Evolutionary conservation across 2,888 invertebrate genomes (phyloP).

Genomic region (Macrosiphum euphorbiae): DNA sequence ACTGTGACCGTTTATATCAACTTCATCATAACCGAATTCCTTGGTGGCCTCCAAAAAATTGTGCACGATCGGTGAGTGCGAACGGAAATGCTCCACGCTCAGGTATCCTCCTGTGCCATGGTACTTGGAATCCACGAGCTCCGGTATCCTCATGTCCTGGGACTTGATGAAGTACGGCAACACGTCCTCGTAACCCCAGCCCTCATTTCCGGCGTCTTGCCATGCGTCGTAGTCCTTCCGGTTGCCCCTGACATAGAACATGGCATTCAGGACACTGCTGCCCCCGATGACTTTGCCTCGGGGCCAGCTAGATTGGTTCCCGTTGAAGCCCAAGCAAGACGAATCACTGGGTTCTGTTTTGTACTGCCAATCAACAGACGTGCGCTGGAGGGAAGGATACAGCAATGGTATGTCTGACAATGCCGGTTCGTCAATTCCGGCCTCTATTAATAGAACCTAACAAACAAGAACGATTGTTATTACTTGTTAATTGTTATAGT

Average conservation of each 20-base stretch:
- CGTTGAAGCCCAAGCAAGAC: slow-evolving; percentile 73
- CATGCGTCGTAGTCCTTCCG: slow-evolving; percentile 88
- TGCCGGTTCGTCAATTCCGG: slow-evolving; percentile 82
- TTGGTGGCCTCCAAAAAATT: slow-evolving; percentile 79
- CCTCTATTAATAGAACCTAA: slow-evolving; percentile 81
- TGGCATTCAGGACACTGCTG: slow-evolving; percentile 87
- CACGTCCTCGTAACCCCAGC: slow-evolving; percentile 84
- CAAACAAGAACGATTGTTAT: not conserved
- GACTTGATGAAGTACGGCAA: slow-evolving; percentile 85
- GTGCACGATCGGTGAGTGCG: slow-evolving; percentile 78
- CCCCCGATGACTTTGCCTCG: slow-evolving; percentile 78
- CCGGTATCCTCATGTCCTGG: slow-evolving; percentile 81
- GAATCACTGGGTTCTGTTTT: slow-evolving; percentile 78
- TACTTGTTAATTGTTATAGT: not conserved
- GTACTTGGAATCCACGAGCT: slow-evolving; percentile 75
- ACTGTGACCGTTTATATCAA: slow-evolving; percentile 83
- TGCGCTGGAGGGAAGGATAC: slow-evolving; percentile 80
- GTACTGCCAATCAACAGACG: slow-evolving; percentile 86
- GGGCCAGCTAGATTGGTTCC: slow-evolving; percentile 71
- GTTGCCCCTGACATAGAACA: slow-evolving; percentile 90
- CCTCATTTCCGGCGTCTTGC: slow-evolving; percentile 78
- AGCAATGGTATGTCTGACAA: slow-evolving; percentile 81
- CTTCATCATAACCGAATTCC: slow-evolving; percentile 79
- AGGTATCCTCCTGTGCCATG: slow-evolving; percentile 82
- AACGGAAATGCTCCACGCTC: slow-evolving; percentile 80